Percentiles rank a stretch among this genome's conserved stretches.
These are phyloP conservation scores for Ips nitidus DNA, from an alignment of 1,140 invertebrate genomes.

Conservation along the genomic window DNA sequence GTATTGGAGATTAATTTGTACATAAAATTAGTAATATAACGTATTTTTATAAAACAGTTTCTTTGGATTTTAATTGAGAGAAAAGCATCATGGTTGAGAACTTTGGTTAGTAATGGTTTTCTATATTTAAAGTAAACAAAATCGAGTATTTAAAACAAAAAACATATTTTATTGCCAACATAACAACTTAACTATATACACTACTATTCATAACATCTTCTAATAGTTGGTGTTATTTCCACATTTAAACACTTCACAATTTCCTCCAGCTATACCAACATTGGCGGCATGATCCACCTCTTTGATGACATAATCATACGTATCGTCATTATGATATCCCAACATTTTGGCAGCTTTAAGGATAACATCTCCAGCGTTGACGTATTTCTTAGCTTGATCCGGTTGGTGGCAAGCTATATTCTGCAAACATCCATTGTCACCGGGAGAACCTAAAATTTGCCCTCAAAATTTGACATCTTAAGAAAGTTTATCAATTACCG, in stretches of 20 bases:
- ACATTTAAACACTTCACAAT: constrained; percentile 45
- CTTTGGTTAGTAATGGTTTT: too few relatives aligned
- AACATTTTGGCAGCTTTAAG: constrained; percentile 70
- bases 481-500: constrained; percentile 33
- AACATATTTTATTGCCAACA: too few relatives aligned
- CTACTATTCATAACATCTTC: too few relatives aligned
- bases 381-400: constrained; percentile 69
- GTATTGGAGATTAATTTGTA: too few relatives aligned
- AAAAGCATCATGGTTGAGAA: too few relatives aligned
- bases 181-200: too few relatives aligned
- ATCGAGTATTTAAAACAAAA: too few relatives aligned
- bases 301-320: constrained; percentile 44
- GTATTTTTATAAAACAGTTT: too few relatives aligned
- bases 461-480: neutral
- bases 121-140: too few relatives aligned
- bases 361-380: constrained; percentile 71
- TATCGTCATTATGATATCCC: constrained; percentile 34
- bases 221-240: neutral
- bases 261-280: constrained; percentile 42
- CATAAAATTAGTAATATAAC: too few relatives aligned
- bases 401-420: constrained; percentile 75
- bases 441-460: constrained; percentile 55
- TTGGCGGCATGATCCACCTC: constrained; percentile 46
- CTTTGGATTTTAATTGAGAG: too few relatives aligned
- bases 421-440: constrained; percentile 72